These are phyloP conservation scores for Euura saliciscinereae DNA, from an alignment of 1,140 invertebrate species.

Conservation along the genomic window DNA sequence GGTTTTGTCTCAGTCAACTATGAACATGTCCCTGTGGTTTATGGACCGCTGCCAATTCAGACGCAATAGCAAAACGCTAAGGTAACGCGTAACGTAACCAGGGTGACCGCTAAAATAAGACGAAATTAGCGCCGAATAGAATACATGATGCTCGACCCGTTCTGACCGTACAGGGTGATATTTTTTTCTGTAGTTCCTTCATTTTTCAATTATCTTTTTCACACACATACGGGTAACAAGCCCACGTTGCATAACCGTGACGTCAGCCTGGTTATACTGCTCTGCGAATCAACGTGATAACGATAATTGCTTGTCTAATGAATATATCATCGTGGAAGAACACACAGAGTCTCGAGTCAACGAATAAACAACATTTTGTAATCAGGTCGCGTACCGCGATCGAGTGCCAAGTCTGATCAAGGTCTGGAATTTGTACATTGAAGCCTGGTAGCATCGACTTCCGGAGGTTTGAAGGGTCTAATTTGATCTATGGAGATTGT, in stretches of 20 bases:
- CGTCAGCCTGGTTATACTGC: too few relatives aligned
- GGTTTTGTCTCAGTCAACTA: neutral
- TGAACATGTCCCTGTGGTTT: neutral
- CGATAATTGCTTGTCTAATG: too few relatives aligned
- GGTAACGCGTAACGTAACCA: neutral
- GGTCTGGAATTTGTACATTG: neutral
- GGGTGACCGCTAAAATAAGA: constrained; percentile 1
- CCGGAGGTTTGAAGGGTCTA: too few relatives aligned
- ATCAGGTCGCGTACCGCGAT: neutral
- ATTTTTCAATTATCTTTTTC: too few relatives aligned
- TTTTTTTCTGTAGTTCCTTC: too few relatives aligned
- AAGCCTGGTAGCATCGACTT: neutral
- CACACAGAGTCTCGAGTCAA: neutral
- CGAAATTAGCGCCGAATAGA: constrained; percentile 2
- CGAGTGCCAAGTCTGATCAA: neutral
- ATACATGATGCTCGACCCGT: too few relatives aligned
- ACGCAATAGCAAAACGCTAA: neutral
- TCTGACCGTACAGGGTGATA: too few relatives aligned
- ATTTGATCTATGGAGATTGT: too few relatives aligned
- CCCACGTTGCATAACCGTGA: too few relatives aligned
- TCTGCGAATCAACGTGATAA: too few relatives aligned
- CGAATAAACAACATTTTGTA: neutral
- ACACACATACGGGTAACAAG: too few relatives aligned
- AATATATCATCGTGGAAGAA: too few relatives aligned
- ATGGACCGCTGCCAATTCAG: constrained; percentile 46